These are phyloP conservation scores for Lutraria lutraria DNA, from an alignment of 2,888 invertebrate species.

Conservation along the genomic window DNA sequence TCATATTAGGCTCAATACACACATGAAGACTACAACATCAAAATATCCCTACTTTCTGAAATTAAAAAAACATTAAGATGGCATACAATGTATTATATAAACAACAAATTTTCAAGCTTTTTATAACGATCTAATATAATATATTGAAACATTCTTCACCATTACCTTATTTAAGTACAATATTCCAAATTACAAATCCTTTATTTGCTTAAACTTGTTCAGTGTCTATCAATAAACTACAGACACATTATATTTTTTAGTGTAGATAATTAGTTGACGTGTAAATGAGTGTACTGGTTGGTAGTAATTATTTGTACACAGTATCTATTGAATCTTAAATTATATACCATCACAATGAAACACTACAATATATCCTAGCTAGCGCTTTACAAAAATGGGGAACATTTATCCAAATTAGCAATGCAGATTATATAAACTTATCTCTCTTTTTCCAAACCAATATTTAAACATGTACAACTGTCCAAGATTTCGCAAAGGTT, in stretches of 20 bases:
- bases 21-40: neutral
- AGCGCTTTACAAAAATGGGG: neutral
- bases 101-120: too few species aligned
- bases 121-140: too few species aligned
- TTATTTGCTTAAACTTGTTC: constrained; percentile 21
- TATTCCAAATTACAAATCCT: neutral
- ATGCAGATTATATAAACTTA: neutral
- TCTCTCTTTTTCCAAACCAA: neutral
- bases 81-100: neutral
- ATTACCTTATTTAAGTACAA: neutral
- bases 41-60: neutral
- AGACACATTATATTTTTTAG: neutral
- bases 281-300: neutral
- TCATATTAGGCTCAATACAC: too few species aligned
- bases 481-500: neutral
- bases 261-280: constrained; percentile 12
- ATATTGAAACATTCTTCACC: neutral
- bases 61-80: neutral
- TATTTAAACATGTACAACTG: neutral
- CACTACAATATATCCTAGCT: constrained; percentile 5
- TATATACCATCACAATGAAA: neutral
- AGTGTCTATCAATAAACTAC: neutral
- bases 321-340: constrained; percentile 11
- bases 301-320: neutral
- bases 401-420: neutral